Conservation (phyloP, 2,888 invertebrate genomes). For the Smittia sp. region DNA sequence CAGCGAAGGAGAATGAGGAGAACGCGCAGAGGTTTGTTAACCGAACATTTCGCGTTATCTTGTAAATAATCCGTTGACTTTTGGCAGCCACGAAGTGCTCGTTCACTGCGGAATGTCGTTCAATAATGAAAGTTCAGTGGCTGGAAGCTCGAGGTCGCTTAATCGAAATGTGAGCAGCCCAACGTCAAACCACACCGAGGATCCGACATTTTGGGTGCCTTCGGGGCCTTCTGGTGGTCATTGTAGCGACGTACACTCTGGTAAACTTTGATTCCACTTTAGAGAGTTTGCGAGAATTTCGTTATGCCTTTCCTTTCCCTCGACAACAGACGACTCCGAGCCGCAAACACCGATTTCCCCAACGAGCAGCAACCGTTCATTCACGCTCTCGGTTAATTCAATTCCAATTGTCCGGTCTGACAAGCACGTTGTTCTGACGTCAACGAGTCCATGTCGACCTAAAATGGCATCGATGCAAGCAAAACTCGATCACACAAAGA, state of each 20-base stretch:
- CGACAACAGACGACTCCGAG: slow-evolving; percentile 50
- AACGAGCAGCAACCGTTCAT: slow-evolving; percentile 53
- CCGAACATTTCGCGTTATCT: background rate
- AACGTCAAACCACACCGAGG: slow-evolving; percentile 48
- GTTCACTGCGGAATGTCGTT: slow-evolving; percentile 50
- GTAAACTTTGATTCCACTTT: slow-evolving; percentile 40
- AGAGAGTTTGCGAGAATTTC: too few species aligned
- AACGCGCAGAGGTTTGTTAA: slow-evolving; percentile 51
- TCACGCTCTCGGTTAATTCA: slow-evolving; percentile 51
- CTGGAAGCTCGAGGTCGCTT: slow-evolving; percentile 50
- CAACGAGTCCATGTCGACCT: slow-evolving; percentile 53
- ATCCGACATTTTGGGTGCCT: slow-evolving; percentile 56
- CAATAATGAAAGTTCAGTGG: slow-evolving; percentile 51
- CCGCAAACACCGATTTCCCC: slow-evolving; percentile 55
- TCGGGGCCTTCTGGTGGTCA: slow-evolving; percentile 42
- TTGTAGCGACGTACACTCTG: slow-evolving; percentile 41
- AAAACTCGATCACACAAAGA: slow-evolving; percentile 63
- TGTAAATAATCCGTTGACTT: background rate
- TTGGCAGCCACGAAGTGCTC: slow-evolving; percentile 53
- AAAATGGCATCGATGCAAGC: slow-evolving; percentile 62
- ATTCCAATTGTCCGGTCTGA: slow-evolving; percentile 56
- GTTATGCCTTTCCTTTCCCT: background rate
- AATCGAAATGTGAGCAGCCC: slow-evolving; percentile 51
- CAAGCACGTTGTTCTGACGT: slow-evolving; percentile 58
- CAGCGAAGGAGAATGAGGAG: slow-evolving; percentile 53